Conservation (phyloP, 2,113 vertebrate genomes). For the Nyctibius bracteatus region DNA sequence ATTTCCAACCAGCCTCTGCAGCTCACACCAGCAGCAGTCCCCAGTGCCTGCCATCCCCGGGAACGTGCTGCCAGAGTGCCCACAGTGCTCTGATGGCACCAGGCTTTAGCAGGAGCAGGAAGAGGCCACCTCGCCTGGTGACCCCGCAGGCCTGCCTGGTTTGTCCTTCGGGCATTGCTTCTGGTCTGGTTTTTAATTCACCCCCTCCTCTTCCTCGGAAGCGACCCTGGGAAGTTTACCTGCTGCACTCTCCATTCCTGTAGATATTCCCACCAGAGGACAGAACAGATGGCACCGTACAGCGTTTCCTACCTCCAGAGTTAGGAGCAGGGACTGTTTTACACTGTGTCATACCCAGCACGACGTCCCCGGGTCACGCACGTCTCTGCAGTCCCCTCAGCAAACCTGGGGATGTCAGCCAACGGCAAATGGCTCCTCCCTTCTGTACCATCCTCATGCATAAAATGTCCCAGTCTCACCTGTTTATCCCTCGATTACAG, state of each 20-base stretch:
- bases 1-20: neutral
- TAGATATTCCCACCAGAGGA: neutral
- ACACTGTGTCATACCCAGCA: neutral
- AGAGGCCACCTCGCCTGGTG: neutral
- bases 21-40: neutral
- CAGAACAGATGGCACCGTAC: neutral
- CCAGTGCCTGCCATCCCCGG: fast-evolving
- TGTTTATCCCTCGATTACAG: neutral
- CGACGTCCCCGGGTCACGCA: neutral
- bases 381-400: neutral
- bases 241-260: neutral
- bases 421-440: neutral
- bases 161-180: neutral
- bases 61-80: neutral
- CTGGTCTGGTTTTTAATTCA: neutral
- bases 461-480: neutral
- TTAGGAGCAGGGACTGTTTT: too few relatives aligned
- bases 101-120: neutral
- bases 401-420: neutral
- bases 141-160: neutral
- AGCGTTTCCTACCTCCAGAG: neutral
- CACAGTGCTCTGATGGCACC: neutral
- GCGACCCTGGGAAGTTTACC: neutral
- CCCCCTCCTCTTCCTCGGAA: neutral
- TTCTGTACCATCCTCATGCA: neutral